Percentiles rank a stretch among this genome's conserved stretches.
phyloP scores from a whole-genome alignment of 2,888 invertebrate genomes.

The Ypsolopha sequella region DNA sequence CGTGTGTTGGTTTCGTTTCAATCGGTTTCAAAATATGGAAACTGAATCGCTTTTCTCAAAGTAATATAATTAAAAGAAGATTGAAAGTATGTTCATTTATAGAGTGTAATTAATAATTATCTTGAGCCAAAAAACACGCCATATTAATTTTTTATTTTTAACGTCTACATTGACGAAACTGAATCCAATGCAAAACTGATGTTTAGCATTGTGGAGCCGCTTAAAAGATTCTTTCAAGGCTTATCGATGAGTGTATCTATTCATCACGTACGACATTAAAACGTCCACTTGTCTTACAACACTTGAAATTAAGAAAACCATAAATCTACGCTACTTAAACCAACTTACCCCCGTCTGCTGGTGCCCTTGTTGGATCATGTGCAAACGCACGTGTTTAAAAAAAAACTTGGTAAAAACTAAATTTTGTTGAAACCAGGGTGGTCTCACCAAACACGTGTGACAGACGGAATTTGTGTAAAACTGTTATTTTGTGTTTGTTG shows the following conservation, averaged over 20 bases:
- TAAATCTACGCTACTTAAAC: slow-evolving; percentile 62
- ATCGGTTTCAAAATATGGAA: no score
- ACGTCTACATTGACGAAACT: no score
- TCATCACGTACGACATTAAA: slow-evolving; percentile 29
- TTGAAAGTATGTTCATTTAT: no score
- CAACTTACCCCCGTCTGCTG: neutral
- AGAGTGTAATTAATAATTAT: no score
- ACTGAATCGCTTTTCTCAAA: no score
- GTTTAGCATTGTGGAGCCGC: no score
- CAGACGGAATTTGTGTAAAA: slow-evolving; percentile 8
- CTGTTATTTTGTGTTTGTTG: neutral
- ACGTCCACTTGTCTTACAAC: slow-evolving; percentile 51
- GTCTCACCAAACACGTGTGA: slow-evolving; percentile 30
- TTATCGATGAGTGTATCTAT: slow-evolving; percentile 9
- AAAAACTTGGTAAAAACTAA: slow-evolving; percentile 35
- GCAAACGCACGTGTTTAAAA: slow-evolving; percentile 50
- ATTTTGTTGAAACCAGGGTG: slow-evolving; percentile 32
- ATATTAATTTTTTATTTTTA: no score
- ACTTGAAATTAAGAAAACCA: slow-evolving; percentile 30
- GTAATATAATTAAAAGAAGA: no score
- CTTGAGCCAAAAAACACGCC: no score
- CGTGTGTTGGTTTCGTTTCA: no score
- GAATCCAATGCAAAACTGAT: no score
- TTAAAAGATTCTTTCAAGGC: no score
- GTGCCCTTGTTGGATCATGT: slow-evolving; percentile 24